These are phyloP conservation scores for Dasypus novemcinctus DNA, from an alignment of 2,113 vertebrate species.

Conservation along the genomic window DNA sequence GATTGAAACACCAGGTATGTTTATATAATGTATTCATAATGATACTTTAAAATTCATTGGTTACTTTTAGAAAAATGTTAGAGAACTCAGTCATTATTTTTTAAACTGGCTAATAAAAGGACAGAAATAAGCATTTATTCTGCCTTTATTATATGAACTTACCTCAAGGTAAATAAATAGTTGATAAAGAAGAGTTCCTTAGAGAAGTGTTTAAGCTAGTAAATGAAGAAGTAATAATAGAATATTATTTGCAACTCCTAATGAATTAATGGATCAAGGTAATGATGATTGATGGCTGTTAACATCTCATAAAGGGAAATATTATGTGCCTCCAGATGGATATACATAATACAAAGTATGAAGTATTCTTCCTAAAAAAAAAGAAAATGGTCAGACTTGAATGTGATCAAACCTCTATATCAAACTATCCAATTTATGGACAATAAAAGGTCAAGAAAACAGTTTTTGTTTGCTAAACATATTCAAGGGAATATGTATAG, in stretches of 20 bases:
- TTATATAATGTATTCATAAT: no score
- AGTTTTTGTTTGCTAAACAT: neutral
- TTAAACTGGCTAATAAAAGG: no score
- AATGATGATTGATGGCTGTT: slow-evolving; percentile 45
- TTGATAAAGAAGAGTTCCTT: no score
- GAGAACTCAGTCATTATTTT: no score
- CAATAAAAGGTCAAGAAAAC: neutral
- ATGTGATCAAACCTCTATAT: slow-evolving; percentile 3
- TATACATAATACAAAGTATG: neutral
- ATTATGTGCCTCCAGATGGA: neutral
- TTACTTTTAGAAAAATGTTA: no score
- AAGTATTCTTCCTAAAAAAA: slow-evolving; percentile 39
- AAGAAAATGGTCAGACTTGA: neutral
- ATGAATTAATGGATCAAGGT: slow-evolving; percentile 38
- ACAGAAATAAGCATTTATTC: no score
- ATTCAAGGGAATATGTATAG: neutral
- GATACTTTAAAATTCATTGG: no score
- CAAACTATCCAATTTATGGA: neutral
- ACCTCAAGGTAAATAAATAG: no score
- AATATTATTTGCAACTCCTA: neutral
- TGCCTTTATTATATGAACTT: no score
- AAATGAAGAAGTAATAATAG: no score
- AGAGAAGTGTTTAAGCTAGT: no score
- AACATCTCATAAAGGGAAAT: slow-evolving; percentile 29
- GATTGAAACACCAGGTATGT: no score